These are phyloP conservation scores for Atopsyche davidsoni DNA, from an alignment of 1,140 invertebrate genomes.

Conservation along the genomic window DNA sequence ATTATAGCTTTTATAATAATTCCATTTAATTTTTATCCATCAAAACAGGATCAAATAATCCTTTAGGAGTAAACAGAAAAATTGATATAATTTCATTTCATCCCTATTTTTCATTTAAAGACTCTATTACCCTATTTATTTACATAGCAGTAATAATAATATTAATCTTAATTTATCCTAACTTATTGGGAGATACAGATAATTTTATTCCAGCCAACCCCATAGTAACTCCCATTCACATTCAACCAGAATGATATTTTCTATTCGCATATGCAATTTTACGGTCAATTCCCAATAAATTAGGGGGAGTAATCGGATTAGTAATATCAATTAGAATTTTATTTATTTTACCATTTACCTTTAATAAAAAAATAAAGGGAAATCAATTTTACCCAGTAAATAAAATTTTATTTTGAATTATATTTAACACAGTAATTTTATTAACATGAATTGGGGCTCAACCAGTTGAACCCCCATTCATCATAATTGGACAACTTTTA, in stretches of 20 bases:
- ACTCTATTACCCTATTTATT: constrained; percentile 52
- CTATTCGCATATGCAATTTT: constrained; percentile 70
- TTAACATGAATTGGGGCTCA: constrained; percentile 62
- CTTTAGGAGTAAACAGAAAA: constrained; percentile 53
- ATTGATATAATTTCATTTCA: constrained; percentile 58
- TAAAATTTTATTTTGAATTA: constrained; percentile 54
- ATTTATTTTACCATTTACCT: constrained; percentile 48
- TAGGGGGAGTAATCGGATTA: constrained; percentile 62
- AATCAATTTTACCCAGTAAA: constrained; percentile 52
- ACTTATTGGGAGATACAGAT: constrained; percentile 57
- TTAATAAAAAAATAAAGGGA: constrained; percentile 49
- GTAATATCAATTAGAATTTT: constrained; percentile 58
- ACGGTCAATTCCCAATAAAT: constrained; percentile 67
- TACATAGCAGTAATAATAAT: constrained; percentile 44
- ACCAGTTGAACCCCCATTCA: constrained; percentile 56
- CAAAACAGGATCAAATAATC: constrained; percentile 56
- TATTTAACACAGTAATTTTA: constrained; percentile 49
- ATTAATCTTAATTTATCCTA: constrained; percentile 49
- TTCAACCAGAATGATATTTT: constrained; percentile 74
- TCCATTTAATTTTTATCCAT: constrained; percentile 58
- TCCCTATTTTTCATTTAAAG: constrained; percentile 56
- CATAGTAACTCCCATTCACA: constrained; percentile 61
- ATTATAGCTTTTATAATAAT: constrained; percentile 51
- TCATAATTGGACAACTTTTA: constrained; percentile 53
- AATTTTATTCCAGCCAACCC: constrained; percentile 64